phyloP scores from a whole-genome alignment of 2,797 vertebrate genomes.

The Champsocephalus gunnari region DNA sequence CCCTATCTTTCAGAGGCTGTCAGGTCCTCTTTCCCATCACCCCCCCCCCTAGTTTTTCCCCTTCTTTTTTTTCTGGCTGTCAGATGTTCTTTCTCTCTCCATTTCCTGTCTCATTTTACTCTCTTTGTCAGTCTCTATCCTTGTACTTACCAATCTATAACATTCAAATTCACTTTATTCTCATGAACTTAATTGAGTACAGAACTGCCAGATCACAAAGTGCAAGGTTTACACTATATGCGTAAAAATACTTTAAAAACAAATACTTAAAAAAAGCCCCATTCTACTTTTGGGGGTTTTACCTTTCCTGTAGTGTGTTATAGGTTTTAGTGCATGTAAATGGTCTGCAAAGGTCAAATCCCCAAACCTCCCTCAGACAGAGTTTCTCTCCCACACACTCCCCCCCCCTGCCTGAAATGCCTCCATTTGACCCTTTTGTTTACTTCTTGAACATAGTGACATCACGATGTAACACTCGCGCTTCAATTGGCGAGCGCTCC shows the following conservation, averaged over 20 bases:
- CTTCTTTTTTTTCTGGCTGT: conserved; percentile 50
- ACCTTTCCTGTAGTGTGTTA: too few relatives aligned
- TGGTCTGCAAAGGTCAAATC: too few relatives aligned
- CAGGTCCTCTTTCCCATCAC: conserved; percentile 43
- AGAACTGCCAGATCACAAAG: background rate
- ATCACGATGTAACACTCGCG: too few relatives aligned
- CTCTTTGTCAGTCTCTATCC: conserved; percentile 37
- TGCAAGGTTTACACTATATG: background rate
- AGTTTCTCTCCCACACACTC: too few relatives aligned
- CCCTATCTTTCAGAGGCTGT: conserved; percentile 56
- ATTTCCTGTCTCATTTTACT: conserved; percentile 54
- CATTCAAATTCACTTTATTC: conserved; percentile 43
- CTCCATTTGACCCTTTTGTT: too few relatives aligned
- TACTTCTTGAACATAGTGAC: too few relatives aligned
- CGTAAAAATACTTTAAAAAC: background rate
- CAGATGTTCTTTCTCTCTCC: conserved; percentile 61
- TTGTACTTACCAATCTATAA: conserved; percentile 5
- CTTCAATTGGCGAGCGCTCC: too few relatives aligned
- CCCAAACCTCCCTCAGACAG: too few relatives aligned
- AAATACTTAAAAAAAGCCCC: background rate
- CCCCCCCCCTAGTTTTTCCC: conserved; percentile 37
- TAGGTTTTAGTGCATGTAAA: too few relatives aligned
- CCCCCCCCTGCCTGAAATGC: too few relatives aligned
- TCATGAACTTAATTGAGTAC: conserved; percentile 12
- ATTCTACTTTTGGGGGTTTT: background rate